Evolutionary conservation across 1,140 invertebrate species (phyloP).

Genomic region (Rhagoletis pomonella): DNA sequence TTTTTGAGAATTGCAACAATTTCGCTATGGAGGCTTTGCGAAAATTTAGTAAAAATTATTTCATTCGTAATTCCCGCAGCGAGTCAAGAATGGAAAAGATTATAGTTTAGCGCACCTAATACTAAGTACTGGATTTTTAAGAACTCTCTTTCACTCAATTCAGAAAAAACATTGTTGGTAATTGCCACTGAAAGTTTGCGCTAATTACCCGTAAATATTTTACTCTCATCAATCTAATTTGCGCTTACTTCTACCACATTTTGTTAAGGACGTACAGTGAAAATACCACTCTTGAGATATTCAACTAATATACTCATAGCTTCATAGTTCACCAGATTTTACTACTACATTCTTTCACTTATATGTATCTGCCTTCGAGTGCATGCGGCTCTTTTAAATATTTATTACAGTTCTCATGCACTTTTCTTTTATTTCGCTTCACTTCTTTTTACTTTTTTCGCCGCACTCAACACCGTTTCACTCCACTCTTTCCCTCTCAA

Average conservation of each 20-base stretch:
- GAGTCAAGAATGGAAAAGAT: too few species aligned
- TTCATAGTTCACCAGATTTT: neutral
- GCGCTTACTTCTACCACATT: constrained; percentile 20
- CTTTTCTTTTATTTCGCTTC: too few species aligned
- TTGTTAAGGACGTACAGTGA: constrained; percentile 8
- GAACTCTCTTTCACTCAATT: too few species aligned
- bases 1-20: too few species aligned
- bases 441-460: neutral
- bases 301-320: neutral
- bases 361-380: neutral
- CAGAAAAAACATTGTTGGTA: too few species aligned
- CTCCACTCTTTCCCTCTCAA: neutral
- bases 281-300: neutral
- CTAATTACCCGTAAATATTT: constrained; percentile 23
- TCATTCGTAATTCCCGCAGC: too few species aligned
- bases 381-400: too few species aligned
- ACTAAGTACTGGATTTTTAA: too few species aligned
- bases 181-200: neutral
- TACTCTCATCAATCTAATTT: constrained; percentile 26
- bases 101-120: too few species aligned
- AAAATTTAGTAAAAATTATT: too few species aligned
- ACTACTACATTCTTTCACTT: neutral
- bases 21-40: too few species aligned
- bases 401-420: too few species aligned
- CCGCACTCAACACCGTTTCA: neutral